Evolutionary conservation across 2,113 vertebrate genomes (phyloP).

Genomic region (Zosterops pallidus): DNA sequence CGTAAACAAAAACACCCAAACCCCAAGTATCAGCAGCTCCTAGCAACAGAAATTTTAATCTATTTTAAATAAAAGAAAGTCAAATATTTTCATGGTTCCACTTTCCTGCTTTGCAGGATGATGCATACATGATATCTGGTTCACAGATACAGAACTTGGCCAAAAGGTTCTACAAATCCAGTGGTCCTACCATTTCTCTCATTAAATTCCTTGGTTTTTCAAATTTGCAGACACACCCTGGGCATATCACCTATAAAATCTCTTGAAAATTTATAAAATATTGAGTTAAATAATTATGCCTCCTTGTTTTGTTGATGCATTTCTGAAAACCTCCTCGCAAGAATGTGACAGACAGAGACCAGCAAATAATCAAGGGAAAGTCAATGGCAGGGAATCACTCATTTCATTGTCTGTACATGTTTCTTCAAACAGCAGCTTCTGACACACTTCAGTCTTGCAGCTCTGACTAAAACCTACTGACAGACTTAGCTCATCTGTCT

Average conservation of each 20-base stretch:
- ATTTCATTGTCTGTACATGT: background rate
- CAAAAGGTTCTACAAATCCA: background rate
- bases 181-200: background rate
- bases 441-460: background rate
- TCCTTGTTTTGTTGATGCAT: background rate
- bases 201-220: background rate
- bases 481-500: background rate
- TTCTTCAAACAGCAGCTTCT: background rate
- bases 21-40: background rate
- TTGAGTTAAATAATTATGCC: background rate
- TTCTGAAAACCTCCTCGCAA: background rate
- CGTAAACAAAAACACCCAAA: accelerated
- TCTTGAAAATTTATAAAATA: background rate
- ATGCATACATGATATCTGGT: background rate
- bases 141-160: background rate
- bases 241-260: background rate
- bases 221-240: background rate
- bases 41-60: background rate
- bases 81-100: background rate
- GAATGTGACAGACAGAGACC: background rate
- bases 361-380: background rate
- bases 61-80: background rate
- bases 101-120: background rate
- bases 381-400: background rate
- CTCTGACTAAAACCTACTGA: background rate